Percentiles rank a stretch among this genome's conserved stretches.
Evolutionary conservation across 2,113 vertebrate genomes (phyloP).

Genomic region (Varanus komodoensis): DNA sequence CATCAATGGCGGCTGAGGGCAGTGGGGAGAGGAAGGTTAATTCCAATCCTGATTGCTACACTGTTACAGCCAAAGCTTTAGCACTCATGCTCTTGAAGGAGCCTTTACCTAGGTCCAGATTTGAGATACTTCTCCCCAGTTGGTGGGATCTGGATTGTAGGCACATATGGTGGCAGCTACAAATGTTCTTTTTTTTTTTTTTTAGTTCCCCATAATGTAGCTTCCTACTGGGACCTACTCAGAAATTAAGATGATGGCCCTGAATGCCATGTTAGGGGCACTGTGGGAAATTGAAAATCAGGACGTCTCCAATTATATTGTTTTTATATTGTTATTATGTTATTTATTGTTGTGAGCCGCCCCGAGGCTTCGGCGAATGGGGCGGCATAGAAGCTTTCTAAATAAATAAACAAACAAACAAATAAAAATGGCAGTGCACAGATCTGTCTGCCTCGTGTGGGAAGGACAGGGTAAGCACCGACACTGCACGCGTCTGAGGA

Average conservation of each 20-base stretch:
- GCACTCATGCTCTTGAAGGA: too few relatives aligned
- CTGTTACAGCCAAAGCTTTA: neutral
- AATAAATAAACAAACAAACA: too few relatives aligned
- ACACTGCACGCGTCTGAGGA: neutral
- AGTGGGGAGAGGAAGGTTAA: neutral
- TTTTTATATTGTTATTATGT: too few relatives aligned
- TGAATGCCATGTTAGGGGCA: neutral
- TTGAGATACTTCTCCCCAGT: neutral
- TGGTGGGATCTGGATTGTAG: neutral
- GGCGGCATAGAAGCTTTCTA: too few relatives aligned
- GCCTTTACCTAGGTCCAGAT: neutral
- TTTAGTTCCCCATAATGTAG: neutral
- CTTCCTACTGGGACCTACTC: neutral
- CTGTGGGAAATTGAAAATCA: neutral
- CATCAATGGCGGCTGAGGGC: too few relatives aligned
- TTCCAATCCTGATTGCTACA: neutral
- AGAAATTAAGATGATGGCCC: neutral
- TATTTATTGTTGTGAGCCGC: too few relatives aligned
- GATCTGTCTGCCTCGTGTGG: neutral
- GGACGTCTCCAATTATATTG: too few relatives aligned
- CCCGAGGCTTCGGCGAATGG: too few relatives aligned
- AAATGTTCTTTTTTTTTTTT: neutral
- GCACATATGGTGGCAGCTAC: neutral
- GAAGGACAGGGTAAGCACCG: neutral
- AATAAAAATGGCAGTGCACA: too few relatives aligned